These are phyloP conservation scores for Channa striata DNA, from an alignment of 2,797 vertebrate species.

Conservation along the genomic window DNA sequence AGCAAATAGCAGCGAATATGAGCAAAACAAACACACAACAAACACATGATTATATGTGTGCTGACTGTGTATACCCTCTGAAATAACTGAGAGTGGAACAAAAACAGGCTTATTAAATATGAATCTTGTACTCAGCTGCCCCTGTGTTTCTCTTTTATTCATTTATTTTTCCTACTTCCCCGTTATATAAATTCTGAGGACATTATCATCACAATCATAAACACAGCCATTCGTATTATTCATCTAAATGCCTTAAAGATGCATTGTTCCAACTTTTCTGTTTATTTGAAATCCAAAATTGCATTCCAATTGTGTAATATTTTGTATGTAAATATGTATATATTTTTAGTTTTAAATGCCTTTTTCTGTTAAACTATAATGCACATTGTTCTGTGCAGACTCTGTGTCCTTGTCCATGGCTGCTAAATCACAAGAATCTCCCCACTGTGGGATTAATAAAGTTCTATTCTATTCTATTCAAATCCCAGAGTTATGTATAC, in stretches of 20 bases:
- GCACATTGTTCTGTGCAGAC: too few species aligned
- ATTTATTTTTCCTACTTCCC: slow-evolving; percentile 41
- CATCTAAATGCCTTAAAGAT: slow-evolving; percentile 12
- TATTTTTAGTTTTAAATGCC: too few species aligned
- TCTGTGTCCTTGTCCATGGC: too few species aligned
- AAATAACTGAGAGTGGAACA: slow-evolving; percentile 63
- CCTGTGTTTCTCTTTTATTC: slow-evolving; percentile 46
- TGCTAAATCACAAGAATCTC: too few species aligned
- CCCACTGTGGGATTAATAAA: too few species aligned
- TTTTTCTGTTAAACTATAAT: too few species aligned
- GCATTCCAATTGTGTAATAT: too few species aligned
- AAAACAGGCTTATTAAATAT: slow-evolving; percentile 69
- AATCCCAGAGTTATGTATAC: too few species aligned
- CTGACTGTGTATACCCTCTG: slow-evolving; percentile 60
- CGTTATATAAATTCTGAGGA: slow-evolving; percentile 54
- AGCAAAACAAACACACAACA: slow-evolving; percentile 25
- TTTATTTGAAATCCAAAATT: too few species aligned
- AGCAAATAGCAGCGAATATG: slow-evolving; percentile 13
- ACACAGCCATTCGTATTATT: slow-evolving; percentile 15
- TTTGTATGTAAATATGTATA: too few species aligned
- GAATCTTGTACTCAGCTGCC: slow-evolving; percentile 62
- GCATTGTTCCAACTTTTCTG: neutral
- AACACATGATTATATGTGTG: slow-evolving; percentile 47
- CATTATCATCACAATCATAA: slow-evolving; percentile 42
- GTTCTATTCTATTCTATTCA: too few species aligned